Conservation (phyloP, 2,888 invertebrate species). For the Bimastos eiseni region DNA sequence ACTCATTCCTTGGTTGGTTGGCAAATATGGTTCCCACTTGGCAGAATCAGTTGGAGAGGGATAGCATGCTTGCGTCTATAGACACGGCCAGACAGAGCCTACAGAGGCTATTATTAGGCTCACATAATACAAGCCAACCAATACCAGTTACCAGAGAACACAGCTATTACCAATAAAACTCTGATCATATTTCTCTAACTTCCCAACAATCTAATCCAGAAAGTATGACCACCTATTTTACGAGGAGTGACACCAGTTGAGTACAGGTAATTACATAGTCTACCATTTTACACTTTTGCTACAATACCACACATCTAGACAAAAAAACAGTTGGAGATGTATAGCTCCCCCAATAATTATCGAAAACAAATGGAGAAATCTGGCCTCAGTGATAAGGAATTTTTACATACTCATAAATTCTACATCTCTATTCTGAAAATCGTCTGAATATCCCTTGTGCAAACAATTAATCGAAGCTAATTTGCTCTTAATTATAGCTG, state of each 20-base stretch:
- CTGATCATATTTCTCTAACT: not conserved
- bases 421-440: not conserved
- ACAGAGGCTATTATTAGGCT: constrained; percentile 13
- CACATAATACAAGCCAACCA: not conserved
- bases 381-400: not conserved
- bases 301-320: not conserved
- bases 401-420: not conserved
- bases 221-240: not conserved
- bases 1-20: not conserved
- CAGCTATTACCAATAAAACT: not conserved
- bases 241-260: too few species aligned
- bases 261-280: not conserved
- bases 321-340: too few species aligned
- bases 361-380: not conserved
- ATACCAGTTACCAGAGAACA: not conserved
- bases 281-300: not conserved
- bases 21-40: not conserved
- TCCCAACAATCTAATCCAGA: not conserved
- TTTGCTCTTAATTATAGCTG: not conserved
- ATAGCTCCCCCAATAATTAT: too few species aligned
- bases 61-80: not conserved
- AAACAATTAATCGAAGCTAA: not conserved
- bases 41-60: not conserved
- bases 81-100: not conserved
- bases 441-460: not conserved